Conservation (phyloP, 1,140 invertebrate genomes). For the Heterodera carotae region DNA sequence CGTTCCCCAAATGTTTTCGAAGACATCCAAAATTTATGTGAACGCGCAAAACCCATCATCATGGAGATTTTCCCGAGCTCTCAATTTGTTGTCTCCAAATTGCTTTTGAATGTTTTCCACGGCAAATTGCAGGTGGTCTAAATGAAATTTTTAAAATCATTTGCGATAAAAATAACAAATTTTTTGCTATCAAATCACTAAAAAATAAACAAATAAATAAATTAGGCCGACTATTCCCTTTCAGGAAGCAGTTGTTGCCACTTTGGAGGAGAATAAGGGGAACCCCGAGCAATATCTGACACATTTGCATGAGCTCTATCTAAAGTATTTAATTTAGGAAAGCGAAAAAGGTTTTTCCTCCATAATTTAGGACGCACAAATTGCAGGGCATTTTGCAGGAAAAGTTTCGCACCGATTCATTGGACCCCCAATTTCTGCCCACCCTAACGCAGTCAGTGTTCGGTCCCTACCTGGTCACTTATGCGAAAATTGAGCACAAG, state of each 20-base stretch:
- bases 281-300: slow-evolving; percentile 84
- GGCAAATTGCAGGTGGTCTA: slow-evolving; percentile 77
- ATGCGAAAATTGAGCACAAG: slow-evolving; percentile 72
- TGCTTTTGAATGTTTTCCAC: slow-evolving; percentile 93
- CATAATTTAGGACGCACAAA: slow-evolving; percentile 74
- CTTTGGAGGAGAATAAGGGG: slow-evolving; percentile 73
- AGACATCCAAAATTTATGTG: slow-evolving; percentile 85
- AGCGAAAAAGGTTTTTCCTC: slow-evolving; percentile 70
- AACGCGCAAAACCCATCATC: slow-evolving; percentile 83
- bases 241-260: slow-evolving; percentile 79
- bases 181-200: too few species aligned
- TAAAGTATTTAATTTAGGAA: slow-evolving; percentile 77
- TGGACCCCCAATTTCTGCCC: slow-evolving; percentile 43
- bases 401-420: slow-evolving; percentile 72
- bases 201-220: too few species aligned
- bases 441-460: slow-evolving; percentile 47
- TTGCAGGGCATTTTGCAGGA: slow-evolving; percentile 78
- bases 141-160: slow-evolving; percentile 13
- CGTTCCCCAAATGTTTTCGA: slow-evolving; percentile 84
- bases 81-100: slow-evolving; percentile 95
- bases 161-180: too few species aligned
- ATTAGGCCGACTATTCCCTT: too few species aligned
- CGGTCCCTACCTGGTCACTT: slow-evolving; percentile 41
- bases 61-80: slow-evolving; percentile 92
- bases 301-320: slow-evolving; percentile 85